A percentile compares a stretch with the other conserved stretches of the same genome.
phyloP scores from a whole-genome alignment of 2,797 vertebrate genomes.

The Anabacerthia variegaticeps region DNA sequence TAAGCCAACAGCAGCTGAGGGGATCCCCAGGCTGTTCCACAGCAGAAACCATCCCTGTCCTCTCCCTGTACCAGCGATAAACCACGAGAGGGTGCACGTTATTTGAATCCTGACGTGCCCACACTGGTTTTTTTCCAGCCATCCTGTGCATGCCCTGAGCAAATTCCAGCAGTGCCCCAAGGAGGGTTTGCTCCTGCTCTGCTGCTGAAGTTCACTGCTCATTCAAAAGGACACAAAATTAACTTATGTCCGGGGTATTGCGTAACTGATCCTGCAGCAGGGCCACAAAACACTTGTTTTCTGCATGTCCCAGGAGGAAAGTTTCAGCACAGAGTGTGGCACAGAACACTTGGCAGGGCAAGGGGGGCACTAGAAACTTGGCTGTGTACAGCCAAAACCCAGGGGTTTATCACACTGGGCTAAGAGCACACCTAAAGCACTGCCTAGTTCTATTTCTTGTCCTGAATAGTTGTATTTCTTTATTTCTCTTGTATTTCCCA shows the following conservation, averaged over 20 bases:
- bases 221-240: background rate
- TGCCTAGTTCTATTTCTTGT: background rate
- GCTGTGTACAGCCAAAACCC: rapidly evolving
- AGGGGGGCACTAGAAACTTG: background rate
- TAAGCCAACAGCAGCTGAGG: background rate
- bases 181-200: background rate
- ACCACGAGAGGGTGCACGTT: constrained; percentile 7
- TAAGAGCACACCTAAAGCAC: background rate
- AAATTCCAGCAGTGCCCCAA: background rate
- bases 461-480: background rate
- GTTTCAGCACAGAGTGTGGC: background rate
- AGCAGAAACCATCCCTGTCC: background rate
- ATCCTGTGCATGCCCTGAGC: background rate
- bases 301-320: background rate
- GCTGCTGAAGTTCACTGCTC: background rate
- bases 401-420: background rate
- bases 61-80: background rate
- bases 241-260: background rate
- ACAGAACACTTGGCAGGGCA: background rate
- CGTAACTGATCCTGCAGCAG: rapidly evolving
- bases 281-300: background rate
- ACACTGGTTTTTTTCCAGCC: background rate
- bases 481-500: background rate
- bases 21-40: background rate
- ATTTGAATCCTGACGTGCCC: background rate